phyloP scores from a whole-genome alignment of 2,797 vertebrate species.

The Danio kyathit region DNA sequence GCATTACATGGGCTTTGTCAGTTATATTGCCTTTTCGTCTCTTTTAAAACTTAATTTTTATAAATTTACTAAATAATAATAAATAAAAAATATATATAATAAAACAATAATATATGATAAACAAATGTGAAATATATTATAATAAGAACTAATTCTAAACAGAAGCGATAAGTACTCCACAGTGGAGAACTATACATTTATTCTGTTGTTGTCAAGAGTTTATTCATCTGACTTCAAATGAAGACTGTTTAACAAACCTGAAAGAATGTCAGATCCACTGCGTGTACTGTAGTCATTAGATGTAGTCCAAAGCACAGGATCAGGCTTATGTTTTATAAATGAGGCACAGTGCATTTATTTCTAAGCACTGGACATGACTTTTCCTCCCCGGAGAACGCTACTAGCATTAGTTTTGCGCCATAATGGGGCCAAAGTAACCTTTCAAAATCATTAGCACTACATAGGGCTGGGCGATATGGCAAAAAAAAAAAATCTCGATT shows the following conservation, averaged over 20 bases:
- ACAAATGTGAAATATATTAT: no score
- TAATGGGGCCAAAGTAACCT: not conserved
- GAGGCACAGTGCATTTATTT: not conserved
- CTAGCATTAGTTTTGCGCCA: not conserved
- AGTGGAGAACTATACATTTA: not conserved
- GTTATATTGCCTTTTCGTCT: no score
- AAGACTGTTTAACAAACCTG: not conserved
- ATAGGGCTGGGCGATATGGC: no score
- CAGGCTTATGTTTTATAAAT: conserved; percentile 19
- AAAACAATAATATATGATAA: no score
- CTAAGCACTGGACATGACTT: not conserved
- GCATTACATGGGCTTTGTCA: no score
- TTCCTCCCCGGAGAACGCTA: not conserved
- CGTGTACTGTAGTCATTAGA: not conserved
- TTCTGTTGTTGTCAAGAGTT: not conserved
- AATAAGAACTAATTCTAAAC: not conserved
- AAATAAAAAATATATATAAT: no score
- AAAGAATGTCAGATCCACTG: not conserved
- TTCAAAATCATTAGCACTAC: not conserved
- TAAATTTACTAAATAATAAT: no score
- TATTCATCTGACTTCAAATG: not conserved
- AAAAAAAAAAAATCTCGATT: no score
- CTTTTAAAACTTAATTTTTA: no score
- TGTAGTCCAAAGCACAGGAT: conserved; percentile 2
- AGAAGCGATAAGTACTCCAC: not conserved